Conservation (phyloP, 2,797 vertebrate genomes). For the Vespertilio murinus region DNA sequence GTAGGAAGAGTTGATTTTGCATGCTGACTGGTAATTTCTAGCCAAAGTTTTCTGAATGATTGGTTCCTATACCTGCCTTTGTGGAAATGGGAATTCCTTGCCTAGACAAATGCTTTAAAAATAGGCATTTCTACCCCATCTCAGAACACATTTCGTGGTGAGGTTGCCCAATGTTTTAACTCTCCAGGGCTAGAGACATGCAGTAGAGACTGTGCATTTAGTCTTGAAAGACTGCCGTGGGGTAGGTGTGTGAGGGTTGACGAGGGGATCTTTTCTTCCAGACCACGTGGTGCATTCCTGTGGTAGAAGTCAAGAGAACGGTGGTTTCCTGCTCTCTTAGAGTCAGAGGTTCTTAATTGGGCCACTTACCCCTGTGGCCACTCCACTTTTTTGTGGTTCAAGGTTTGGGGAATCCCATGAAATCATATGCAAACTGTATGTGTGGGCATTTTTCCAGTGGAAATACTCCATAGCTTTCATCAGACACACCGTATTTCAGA, state of each 20-base stretch:
- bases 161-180: not conserved
- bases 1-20: conserved; percentile 72
- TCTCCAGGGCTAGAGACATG: not conserved
- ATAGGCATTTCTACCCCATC: not conserved
- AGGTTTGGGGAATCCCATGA: not conserved
- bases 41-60: not conserved
- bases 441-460: not conserved
- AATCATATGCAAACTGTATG: accelerated
- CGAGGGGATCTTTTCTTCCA: not conserved
- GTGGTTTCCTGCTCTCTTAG: not conserved
- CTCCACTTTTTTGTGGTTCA: not conserved
- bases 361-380: accelerated
- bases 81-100: not conserved
- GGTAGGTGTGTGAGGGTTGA: no score
- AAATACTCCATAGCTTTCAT: not conserved
- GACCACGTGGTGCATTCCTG: not conserved
- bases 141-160: conserved; percentile 53
- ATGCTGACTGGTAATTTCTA: conserved; percentile 27
- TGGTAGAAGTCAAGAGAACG: not conserved
- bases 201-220: not conserved
- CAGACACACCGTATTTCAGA: not conserved
- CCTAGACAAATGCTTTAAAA: not conserved
- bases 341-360: not conserved
- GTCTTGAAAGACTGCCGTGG: not conserved
- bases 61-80: not conserved